These are phyloP conservation scores for Brachypteracias leptosomus DNA, from an alignment of 2,113 vertebrate species.

Conservation along the genomic window DNA sequence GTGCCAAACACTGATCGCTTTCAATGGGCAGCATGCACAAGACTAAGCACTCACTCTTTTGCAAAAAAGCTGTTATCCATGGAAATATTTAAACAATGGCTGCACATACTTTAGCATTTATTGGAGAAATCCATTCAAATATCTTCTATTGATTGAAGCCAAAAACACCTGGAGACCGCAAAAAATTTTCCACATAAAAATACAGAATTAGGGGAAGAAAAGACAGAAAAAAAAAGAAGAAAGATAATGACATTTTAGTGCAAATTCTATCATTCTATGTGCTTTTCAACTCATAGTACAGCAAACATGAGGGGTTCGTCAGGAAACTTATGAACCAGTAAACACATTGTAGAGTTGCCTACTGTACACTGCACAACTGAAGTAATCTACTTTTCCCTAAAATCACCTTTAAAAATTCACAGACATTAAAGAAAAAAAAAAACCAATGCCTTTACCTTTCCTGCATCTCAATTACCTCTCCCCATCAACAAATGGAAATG, in stretches of 20 bases:
- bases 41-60: constrained; percentile 51
- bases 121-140: background rate
- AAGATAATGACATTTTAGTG: background rate
- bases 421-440: too few relatives aligned
- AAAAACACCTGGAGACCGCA: background rate
- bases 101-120: constrained; percentile 15
- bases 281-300: background rate
- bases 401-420: background rate
- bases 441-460: background rate
- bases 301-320: background rate
- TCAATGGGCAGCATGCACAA: constrained; percentile 71
- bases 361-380: too few relatives aligned
- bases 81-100: constrained; percentile 33
- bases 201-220: background rate
- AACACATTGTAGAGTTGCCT: background rate
- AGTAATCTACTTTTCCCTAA: background rate
- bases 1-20: constrained; percentile 77
- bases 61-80: constrained; percentile 14
- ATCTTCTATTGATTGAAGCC: background rate
- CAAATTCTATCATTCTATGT: background rate
- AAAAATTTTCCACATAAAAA: background rate
- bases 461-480: background rate
- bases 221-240: background rate
- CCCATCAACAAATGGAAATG: constrained; percentile 6
- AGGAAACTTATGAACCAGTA: background rate